phyloP scores from a whole-genome alignment of 2,113 vertebrate genomes.

The Solea solea region DNA sequence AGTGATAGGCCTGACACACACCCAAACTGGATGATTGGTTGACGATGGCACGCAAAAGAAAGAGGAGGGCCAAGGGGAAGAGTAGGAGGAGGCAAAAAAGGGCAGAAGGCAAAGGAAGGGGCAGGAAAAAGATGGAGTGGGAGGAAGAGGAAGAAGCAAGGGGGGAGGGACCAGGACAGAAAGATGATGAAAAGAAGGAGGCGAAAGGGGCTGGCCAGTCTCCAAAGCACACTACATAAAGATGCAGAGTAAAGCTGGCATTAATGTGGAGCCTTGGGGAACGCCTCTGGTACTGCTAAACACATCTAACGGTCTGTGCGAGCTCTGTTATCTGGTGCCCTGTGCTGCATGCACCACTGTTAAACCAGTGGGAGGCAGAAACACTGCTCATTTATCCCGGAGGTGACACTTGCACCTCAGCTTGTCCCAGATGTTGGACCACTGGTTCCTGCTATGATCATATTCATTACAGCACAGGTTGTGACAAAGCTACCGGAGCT shows the following conservation, averaged over 20 bases:
- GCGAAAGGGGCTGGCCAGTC: slow-evolving; percentile 28
- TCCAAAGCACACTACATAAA: slow-evolving; percentile 49
- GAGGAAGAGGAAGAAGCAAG: neutral
- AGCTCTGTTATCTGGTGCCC: slow-evolving; percentile 53
- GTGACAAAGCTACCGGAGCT: neutral
- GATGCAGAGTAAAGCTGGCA: slow-evolving; percentile 51
- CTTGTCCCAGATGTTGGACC: slow-evolving; percentile 38
- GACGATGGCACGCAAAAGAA: slow-evolving; percentile 28
- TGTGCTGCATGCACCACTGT: slow-evolving; percentile 43
- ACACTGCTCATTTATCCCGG: slow-evolving; percentile 53
- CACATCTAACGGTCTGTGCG: slow-evolving; percentile 57
- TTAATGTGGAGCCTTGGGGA: slow-evolving; percentile 55
- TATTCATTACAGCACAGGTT: neutral
- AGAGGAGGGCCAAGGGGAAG: slow-evolving; percentile 18
- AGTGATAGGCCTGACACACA: slow-evolving; percentile 48
- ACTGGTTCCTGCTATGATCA: slow-evolving; percentile 27
- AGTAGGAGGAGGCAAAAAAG: slow-evolving; percentile 7
- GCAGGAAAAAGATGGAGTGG: neutral
- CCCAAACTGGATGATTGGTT: slow-evolving; percentile 29
- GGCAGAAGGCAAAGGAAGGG: neutral
- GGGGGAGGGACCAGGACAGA: neutral
- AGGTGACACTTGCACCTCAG: slow-evolving; percentile 50
- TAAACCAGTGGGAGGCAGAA: slow-evolving; percentile 57
- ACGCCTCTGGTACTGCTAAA: slow-evolving; percentile 60
- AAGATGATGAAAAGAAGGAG: slow-evolving; percentile 1